These are phyloP conservation scores for Cydia splendana DNA, from an alignment of 1,140 invertebrate species.

Conservation along the genomic window DNA sequence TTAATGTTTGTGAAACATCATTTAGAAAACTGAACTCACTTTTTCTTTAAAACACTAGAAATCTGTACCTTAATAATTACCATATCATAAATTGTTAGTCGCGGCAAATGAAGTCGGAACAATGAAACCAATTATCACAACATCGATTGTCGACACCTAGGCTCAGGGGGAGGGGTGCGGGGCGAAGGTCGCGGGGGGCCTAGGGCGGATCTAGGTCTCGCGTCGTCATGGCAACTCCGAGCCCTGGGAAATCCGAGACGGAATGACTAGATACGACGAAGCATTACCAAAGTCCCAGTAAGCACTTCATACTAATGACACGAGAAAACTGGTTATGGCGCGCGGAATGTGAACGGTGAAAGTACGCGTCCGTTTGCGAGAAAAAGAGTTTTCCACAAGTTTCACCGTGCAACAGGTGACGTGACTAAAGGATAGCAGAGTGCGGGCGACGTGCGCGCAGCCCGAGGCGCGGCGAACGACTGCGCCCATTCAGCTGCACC, in stretches of 20 bases:
- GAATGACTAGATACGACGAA: not conserved
- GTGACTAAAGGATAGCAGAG: constrained; percentile 49
- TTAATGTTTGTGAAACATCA: not conserved
- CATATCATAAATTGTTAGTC: constrained; percentile 8
- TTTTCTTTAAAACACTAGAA: not conserved
- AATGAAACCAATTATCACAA: constrained; percentile 26
- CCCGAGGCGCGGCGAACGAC: constrained; percentile 64
- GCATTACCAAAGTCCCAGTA: not conserved
- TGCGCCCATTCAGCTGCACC: constrained; percentile 67
- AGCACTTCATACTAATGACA: constrained; percentile 11
- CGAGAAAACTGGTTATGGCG: constrained; percentile 52
- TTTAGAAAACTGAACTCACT: not conserved
- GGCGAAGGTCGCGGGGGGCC: constrained; percentile 21
- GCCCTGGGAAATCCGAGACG: constrained; percentile 24
- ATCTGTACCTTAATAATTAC: not conserved
- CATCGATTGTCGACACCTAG: constrained; percentile 27
- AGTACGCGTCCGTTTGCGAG: constrained; percentile 73
- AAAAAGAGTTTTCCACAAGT: constrained; percentile 77
- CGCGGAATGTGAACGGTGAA: constrained; percentile 74
- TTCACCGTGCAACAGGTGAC: constrained; percentile 72
- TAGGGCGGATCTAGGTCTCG: constrained; percentile 35
- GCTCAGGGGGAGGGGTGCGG: constrained; percentile 23
- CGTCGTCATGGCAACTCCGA: constrained; percentile 34
- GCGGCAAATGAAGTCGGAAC: constrained; percentile 9
- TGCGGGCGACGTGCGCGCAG: constrained; percentile 59